Percentiles rank a stretch among this genome's conserved stretches.
Conservation (phyloP, 2,113 vertebrate species). For the Diphyllodes magnificus region DNA sequence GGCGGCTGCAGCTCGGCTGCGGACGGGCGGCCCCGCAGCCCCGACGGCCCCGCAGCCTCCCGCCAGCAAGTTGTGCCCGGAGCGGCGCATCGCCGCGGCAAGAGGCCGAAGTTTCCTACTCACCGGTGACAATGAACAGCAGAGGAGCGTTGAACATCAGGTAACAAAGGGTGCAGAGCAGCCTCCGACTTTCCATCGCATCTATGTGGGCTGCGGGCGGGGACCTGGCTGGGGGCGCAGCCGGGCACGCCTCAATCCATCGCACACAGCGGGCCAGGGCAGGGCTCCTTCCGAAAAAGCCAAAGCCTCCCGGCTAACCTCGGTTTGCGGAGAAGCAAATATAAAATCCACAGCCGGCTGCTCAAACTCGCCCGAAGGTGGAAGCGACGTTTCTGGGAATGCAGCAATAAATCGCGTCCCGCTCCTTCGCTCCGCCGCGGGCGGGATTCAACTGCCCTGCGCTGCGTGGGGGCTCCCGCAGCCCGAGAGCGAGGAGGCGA, state of each 20-base stretch:
- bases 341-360: conserved; percentile 58
- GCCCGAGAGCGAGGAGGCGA: conserved; percentile 31
- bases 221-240: conserved; percentile 28
- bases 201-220: conserved; percentile 62
- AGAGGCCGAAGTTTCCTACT: conserved; percentile 67
- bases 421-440: not conserved
- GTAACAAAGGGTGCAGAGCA: conserved; percentile 79
- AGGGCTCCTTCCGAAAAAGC: conserved; percentile 6
- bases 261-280: conserved; percentile 4
- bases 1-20: not conserved
- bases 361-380: not conserved
- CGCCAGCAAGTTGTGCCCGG: not conserved
- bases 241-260: conserved; percentile 66
- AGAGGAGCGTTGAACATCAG: conserved; percentile 80
- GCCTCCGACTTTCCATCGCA: conserved; percentile 85
- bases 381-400: not conserved
- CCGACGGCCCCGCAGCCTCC: not conserved
- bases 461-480: conserved; percentile 29
- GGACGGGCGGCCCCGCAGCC: not conserved
- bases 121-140: conserved; percentile 80
- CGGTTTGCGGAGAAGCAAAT: not conserved
- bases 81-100: not conserved
- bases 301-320: conserved; percentile 44
- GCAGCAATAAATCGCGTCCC: not conserved
- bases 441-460: conserved; percentile 53